These are phyloP conservation scores for Drosophila aff. DNA, from an alignment of 1,140 invertebrate species.

Conservation along the genomic window DNA sequence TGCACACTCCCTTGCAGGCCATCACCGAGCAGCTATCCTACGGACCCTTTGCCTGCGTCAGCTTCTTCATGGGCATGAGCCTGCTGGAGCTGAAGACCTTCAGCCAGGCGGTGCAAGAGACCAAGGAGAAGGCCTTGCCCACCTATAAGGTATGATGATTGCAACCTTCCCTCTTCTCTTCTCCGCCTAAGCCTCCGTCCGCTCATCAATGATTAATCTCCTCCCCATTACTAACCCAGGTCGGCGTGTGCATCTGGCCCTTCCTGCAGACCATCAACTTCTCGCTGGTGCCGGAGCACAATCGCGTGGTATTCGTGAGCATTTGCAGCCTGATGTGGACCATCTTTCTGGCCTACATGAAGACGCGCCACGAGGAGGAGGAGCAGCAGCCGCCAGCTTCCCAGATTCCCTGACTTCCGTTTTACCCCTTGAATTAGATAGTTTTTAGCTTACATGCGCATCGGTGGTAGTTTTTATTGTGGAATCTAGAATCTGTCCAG, in stretches of 20 bases:
- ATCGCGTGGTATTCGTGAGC: conserved; percentile 93
- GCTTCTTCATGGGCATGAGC: conserved; percentile 93
- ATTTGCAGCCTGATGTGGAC: conserved; percentile 94
- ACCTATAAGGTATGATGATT: conserved; percentile 90
- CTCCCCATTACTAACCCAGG: conserved; percentile 85
- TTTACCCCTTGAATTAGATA: conserved; percentile 48
- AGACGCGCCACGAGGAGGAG: conserved; percentile 80
- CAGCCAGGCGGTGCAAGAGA: conserved; percentile 89
- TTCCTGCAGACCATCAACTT: conserved; percentile 93
- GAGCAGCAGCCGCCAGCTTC: not conserved
- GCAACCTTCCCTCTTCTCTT: not conserved
- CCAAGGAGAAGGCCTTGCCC: conserved; percentile 91
- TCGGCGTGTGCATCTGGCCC: conserved; percentile 92
- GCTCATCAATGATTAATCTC: conserved; percentile 3
- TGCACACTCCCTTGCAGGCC: conserved; percentile 86
- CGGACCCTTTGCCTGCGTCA: conserved; percentile 91
- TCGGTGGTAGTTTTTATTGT: conserved; percentile 6
- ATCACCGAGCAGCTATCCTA: conserved; percentile 93
- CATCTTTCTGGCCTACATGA: conserved; percentile 94
- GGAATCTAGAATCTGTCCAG: not conserved
- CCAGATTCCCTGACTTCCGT: not conserved
- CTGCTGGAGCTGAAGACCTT: conserved; percentile 90
- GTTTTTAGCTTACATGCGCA: conserved; percentile 32
- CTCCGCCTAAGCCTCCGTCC: not conserved
- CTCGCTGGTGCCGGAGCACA: conserved; percentile 90